Evolutionary conservation across 2,113 vertebrate genomes (phyloP), one percentile per base, ranked within the genome.

Genomic region (Bucco capensis): DNA sequence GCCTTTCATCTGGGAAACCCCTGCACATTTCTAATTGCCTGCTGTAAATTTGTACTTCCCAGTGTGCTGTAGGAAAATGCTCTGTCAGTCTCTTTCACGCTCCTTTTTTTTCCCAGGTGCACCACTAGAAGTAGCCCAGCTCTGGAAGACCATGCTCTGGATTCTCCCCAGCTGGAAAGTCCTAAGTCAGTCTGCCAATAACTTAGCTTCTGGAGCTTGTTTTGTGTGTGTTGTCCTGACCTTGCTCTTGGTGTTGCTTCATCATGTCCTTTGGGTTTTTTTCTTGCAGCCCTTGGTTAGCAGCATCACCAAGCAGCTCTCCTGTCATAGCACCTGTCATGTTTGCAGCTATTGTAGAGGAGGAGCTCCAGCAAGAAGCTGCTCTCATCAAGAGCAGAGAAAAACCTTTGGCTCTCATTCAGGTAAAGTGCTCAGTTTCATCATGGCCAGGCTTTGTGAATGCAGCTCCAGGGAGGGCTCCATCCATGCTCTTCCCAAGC

Each of bases 341-440:
- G 82, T 99, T 99, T 90, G 98, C 99, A 57, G 98, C 98, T 64
- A 99, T 99, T 35, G 97, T 99, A 84, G 99, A 99, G 92, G 99
- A 99, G 88, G 99, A 99, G 89, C 98, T 97, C 77, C 98, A 99
- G 89, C 99, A 99, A 96, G 98, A 99, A 96, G 99, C 99, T 7
- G 99, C 99, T 10, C 97, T 99, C 65, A 98, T 99, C 94, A 98
- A 98, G 92, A 99, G 98, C 93, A 98, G 99, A 90, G 99, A 99
- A 94, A 99, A 99, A 93, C 98, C 98, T 44, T 98, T 99, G 97
- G 98, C 98, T 6, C 97, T 99, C 93, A 99, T 99, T 95, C 99
- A 99, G 98, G 99, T 99, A 98, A 95, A 18, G n/a, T n/a, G n/a
- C n/a, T n/a, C n/a, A n/a, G n/a, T n/a, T n/a, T n/a, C n/a, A n/a